phyloP scores from a whole-genome alignment of 2,113 vertebrate genomes.

The Xenotilapia longispinis region DNA sequence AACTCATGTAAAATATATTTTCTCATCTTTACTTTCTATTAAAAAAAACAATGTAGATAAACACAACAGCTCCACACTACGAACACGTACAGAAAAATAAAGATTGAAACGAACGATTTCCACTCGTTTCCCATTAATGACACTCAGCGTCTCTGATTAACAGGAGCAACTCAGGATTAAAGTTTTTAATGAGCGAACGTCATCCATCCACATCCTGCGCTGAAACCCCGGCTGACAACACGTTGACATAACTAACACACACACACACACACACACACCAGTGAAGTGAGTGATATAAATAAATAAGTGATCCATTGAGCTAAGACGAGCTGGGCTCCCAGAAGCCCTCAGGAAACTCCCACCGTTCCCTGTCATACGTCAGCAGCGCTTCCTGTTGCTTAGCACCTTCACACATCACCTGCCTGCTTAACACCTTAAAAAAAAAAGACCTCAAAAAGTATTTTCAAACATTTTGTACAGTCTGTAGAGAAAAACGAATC shows the following conservation, averaged over 20 bases:
- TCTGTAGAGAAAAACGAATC: neutral
- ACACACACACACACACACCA: neutral
- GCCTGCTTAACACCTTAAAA: neutral
- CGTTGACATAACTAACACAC: neutral
- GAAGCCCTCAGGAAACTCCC: slow-evolving; percentile 58
- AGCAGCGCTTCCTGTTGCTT: slow-evolving; percentile 64
- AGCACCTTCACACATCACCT: slow-evolving; percentile 43
- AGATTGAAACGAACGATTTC: accelerated
- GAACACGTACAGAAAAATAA: neutral
- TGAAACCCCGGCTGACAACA: neutral
- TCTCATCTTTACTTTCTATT: neutral
- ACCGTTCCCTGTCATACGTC: slow-evolving; percentile 59
- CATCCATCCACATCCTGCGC: neutral
- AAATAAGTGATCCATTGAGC: slow-evolving; percentile 39
- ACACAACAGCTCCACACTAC: neutral
- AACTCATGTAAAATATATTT: neutral
- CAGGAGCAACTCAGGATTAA: neutral
- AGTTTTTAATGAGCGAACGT: neutral
- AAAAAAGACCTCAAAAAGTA: neutral
- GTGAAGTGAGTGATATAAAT: slow-evolving; percentile 25
- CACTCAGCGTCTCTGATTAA: neutral
- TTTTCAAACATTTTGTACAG: neutral
- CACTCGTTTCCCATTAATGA: neutral
- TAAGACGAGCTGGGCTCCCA: slow-evolving; percentile 15
- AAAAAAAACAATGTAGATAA: neutral